Base-by-base conservation (phyloP, 1,140 invertebrate genomes). In the Araneus ventricosus region DNA sequence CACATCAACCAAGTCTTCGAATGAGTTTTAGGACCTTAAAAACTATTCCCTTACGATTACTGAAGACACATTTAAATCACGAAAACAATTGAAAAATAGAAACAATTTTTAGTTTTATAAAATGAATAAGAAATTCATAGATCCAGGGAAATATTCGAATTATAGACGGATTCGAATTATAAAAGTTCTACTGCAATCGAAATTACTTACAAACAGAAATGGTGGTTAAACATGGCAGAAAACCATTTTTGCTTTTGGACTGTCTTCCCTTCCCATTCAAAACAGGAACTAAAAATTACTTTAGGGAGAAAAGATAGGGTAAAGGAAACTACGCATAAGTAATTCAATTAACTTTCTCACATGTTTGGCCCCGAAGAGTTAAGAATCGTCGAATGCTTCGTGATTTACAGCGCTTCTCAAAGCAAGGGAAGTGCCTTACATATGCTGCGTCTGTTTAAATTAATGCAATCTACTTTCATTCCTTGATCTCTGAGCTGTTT, bases 271-370 rank as follows among this genome's bases (percentile, higher is more conserved):
- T 45, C 41, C 24, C 22, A 52, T 10, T 84, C 80, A 45, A 45
- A 45, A 45, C 8, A 45, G 80, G 39, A 84, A 45, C 80, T 84
- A 84, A 84, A 45, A 84, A 45, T 84, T 52, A 45, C 39, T n/a
- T 45, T 41, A 27, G 30, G 84, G 45, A 22, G 30, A 27, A 30
- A 34, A 22, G 34, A 37, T 61, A 24, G 30, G 84, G 27, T 17
- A 30, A 37, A 61, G 30, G 45, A 34, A 86, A 86, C 57, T 39
- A 20, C 84, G 57, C 84, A 61, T 86, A 61, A 86, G 84, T 86
- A 86, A 86, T 86, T 61, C 84, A 86, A 61, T 86, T 86, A 86
- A 86, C 57, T 86, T 86, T 37, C 57, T 59, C 84, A 52, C 45
- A 86, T 86, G 57, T 86, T 86, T 39, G 84, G 84, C 22, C 84